Base-by-base conservation (phyloP, 1,140 invertebrate species). In the Musca vetustissima region DNA sequence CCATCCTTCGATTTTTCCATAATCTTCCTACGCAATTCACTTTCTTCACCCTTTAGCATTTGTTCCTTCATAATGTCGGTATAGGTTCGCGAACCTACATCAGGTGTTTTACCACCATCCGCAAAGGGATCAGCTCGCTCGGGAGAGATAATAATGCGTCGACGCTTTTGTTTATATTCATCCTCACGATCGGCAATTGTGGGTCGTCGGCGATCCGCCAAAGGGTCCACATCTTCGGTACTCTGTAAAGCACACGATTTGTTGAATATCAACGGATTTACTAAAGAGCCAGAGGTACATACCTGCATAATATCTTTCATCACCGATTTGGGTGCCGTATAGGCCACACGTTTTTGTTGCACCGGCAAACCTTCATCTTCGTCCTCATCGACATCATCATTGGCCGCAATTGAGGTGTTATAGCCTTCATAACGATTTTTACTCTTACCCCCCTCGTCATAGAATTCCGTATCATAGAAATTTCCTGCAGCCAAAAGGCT, bases 21-120 rank as follows among this genome's bases (percentile, higher is more conserved):
- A 71, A 99, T 88, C 84, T 98, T 95, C 77, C 94, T 92, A 69
- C 94, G 87, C 68, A 98, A 81, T 89, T 94, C 91, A 74, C 88
- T 90, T 86, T 97, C 94, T 87, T 97, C 92, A 71, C 92, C 91
- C 83, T 91, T 89, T 0, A 98, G 86, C 75, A 91, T 87, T 78
- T 97, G 93, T 81, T 99, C 97, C 78, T 91, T 90, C 95, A 99
- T 98, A 86, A 99, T 97, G 81, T 97, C 93, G n/a, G 92, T 93
- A 80, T 96, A 99, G 2, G 95, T 97, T 73, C 97, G 88, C 9
- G 94, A 93, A 69, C 93, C 91, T 71, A 94, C 86, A 89, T 99
- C 97, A 50, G 98, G 98, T 22, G 98, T 99, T 86, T 98, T 98
- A 13, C 97, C 98, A 86, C 97, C 96, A 87, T 98, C 95, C 76